Evolutionary conservation across 1,140 invertebrate species (phyloP).

Genomic region (Drusus annulatus): DNA sequence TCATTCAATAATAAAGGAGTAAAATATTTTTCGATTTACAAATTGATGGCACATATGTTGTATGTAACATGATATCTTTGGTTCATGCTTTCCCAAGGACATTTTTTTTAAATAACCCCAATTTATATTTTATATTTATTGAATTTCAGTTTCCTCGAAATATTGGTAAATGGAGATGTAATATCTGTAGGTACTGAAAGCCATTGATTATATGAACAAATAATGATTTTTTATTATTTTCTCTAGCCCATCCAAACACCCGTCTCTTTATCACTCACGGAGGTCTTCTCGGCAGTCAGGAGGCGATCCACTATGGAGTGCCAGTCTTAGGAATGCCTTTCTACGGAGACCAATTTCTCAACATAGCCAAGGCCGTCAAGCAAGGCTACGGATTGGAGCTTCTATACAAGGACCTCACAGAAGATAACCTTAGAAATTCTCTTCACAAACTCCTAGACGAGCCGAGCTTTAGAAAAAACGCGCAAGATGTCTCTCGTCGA

Average conservation of each 20-base stretch:
- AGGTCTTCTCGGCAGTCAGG: constrained; percentile 78
- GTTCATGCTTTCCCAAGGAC: too few relatives aligned
- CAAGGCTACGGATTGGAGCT: constrained; percentile 68
- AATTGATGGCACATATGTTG: too few relatives aligned
- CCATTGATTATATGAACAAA: too few relatives aligned
- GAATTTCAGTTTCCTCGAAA: too few relatives aligned
- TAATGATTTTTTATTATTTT: background rate
- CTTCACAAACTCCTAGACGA: constrained; percentile 62
- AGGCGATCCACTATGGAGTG: constrained; percentile 76
- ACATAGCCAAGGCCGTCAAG: constrained; percentile 68
- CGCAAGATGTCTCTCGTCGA: constrained; percentile 65
- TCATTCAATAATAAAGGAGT: too few relatives aligned
- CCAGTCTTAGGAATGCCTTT: constrained; percentile 79
- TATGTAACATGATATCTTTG: too few relatives aligned
- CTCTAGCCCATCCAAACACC: constrained; percentile 71
- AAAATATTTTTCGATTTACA: too few relatives aligned
- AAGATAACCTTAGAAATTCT: constrained; percentile 59
- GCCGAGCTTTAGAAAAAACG: constrained; percentile 62
- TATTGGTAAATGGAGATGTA: too few relatives aligned
- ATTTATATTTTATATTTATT: too few relatives aligned
- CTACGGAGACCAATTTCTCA: constrained; percentile 75
- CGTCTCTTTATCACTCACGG: constrained; percentile 78
- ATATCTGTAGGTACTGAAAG: too few relatives aligned
- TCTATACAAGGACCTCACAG: constrained; percentile 62
- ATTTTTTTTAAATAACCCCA: too few relatives aligned